Evolutionary conservation across 2,888 invertebrate species (phyloP).

Genomic region (Andrena trimmerana): DNA sequence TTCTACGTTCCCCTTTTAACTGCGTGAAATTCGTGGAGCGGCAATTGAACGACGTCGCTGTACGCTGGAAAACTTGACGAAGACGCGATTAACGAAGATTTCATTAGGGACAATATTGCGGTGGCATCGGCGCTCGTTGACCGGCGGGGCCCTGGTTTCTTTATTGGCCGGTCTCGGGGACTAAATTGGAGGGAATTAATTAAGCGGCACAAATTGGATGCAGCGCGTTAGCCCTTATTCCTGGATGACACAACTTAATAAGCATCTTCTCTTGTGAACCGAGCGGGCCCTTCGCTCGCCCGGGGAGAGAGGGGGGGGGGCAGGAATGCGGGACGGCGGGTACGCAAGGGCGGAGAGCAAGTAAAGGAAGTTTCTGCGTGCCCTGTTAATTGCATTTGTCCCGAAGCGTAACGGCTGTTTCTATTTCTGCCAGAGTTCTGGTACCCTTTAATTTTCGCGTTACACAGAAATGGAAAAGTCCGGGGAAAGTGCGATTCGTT

Average conservation of each 20-base stretch:
- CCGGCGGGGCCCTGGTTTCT: constrained; percentile 73
- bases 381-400: constrained; percentile 43
- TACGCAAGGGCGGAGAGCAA: constrained; percentile 27
- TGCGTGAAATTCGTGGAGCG: constrained; percentile 62
- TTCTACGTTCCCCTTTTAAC: constrained; percentile 9
- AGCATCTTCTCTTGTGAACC: constrained; percentile 68
- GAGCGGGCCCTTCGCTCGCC: constrained; percentile 40
- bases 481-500: background rate
- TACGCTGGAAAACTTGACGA: constrained; percentile 65
- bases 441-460: background rate
- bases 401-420: constrained; percentile 21
- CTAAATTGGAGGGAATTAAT: constrained; percentile 84
- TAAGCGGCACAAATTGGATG: constrained; percentile 84
- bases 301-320: background rate
- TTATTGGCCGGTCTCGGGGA: constrained; percentile 75
- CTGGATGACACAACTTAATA: constrained; percentile 85
- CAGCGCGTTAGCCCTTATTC: constrained; percentile 83
- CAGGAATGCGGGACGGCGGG: constrained; percentile 61
- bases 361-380: constrained; percentile 35
- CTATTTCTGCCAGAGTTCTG: constrained; percentile 18
- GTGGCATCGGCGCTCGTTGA: constrained; percentile 76
- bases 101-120: constrained; percentile 81
- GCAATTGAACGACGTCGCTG: constrained; percentile 57
- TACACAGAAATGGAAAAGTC: background rate
- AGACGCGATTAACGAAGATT: constrained; percentile 82